These are phyloP conservation scores for Drosophila simulans DNA, from an alignment of 1,140 invertebrate species.

Conservation along the genomic window DNA sequence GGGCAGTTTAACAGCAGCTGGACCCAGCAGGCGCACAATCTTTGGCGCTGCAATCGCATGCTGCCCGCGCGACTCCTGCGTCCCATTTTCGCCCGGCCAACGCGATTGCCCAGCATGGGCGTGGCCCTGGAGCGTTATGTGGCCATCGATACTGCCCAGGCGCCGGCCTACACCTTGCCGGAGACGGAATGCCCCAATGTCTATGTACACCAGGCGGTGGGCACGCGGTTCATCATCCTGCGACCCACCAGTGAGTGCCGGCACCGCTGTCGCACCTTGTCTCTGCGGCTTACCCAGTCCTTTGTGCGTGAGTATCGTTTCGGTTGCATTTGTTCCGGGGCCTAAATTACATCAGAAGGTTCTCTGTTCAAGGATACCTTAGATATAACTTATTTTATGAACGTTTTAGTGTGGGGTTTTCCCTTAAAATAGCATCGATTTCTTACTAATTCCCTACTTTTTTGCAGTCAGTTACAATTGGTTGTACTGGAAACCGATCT, in stretches of 20 bases:
- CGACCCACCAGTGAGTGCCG: slow-evolving; percentile 88
- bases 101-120: slow-evolving; percentile 85
- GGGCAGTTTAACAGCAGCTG: slow-evolving; percentile 71
- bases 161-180: slow-evolving; percentile 87
- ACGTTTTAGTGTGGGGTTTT: neutral
- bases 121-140: slow-evolving; percentile 89
- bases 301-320: slow-evolving; percentile 87
- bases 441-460: slow-evolving; percentile 44
- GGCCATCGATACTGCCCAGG: slow-evolving; percentile 88
- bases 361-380: neutral
- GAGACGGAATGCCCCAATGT: slow-evolving; percentile 90
- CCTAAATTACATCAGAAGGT: neutral
- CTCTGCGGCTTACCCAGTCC: slow-evolving; percentile 87
- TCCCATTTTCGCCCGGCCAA: slow-evolving; percentile 87
- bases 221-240: slow-evolving; percentile 87
- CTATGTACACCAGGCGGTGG: slow-evolving; percentile 88
- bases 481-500: slow-evolving; percentile 91
- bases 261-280: slow-evolving; percentile 87
- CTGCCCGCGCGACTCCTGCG: slow-evolving; percentile 87
- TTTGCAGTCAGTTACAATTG: slow-evolving; percentile 91
- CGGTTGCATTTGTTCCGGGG: neutral
- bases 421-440: neutral
- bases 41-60: slow-evolving; percentile 89
- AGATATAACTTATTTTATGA: neutral
- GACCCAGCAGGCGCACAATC: slow-evolving; percentile 60